Conservation (phyloP, 2,797 vertebrate genomes). For the Takifugu rubripes region DNA sequence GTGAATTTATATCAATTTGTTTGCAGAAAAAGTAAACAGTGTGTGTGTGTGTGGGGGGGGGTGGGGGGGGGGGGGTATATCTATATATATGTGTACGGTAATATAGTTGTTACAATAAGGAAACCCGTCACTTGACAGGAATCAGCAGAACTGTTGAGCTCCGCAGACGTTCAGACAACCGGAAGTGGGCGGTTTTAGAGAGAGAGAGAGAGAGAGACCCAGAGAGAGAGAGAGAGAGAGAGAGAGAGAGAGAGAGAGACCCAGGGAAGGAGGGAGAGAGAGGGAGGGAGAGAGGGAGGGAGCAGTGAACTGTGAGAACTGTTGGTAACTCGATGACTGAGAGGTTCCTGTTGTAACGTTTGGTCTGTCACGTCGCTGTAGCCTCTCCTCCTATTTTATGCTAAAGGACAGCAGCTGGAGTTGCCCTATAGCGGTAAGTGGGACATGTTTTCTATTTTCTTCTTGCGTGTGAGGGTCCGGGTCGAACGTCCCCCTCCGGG, state of each 20-base stretch:
- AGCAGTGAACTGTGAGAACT: slow-evolving; percentile 55
- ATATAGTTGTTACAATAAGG: neutral
- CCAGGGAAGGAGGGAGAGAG: slow-evolving; percentile 3
- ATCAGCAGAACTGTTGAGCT: neutral
- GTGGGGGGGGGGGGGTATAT: too few species aligned
- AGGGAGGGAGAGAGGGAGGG: slow-evolving; percentile 15
- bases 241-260: slow-evolving; percentile 31
- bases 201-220: neutral
- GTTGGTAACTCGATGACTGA: slow-evolving; percentile 53
- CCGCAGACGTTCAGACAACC: neutral
- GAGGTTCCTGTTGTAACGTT: slow-evolving; percentile 33
- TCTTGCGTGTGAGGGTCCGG: neutral
- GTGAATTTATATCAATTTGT: too few species aligned
- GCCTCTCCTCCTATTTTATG: slow-evolving; percentile 62
- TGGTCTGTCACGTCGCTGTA: slow-evolving; percentile 44
- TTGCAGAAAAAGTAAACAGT: too few species aligned
- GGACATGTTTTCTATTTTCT: neutral
- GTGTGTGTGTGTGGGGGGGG: too few species aligned
- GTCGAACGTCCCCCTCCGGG: slow-evolving; percentile 18
- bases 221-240: slow-evolving; percentile 35
- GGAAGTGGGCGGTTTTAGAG: neutral
- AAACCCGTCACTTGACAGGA: neutral
- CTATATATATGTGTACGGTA: too few species aligned
- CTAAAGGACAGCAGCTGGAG: slow-evolving; percentile 45
- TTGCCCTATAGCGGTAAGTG: slow-evolving; percentile 63